A percentile compares a stretch with the other conserved stretches of the same genome.
These are phyloP conservation scores for Polydrusus cervinus DNA, from an alignment of 2,888 invertebrate species.

Conservation along the genomic window DNA sequence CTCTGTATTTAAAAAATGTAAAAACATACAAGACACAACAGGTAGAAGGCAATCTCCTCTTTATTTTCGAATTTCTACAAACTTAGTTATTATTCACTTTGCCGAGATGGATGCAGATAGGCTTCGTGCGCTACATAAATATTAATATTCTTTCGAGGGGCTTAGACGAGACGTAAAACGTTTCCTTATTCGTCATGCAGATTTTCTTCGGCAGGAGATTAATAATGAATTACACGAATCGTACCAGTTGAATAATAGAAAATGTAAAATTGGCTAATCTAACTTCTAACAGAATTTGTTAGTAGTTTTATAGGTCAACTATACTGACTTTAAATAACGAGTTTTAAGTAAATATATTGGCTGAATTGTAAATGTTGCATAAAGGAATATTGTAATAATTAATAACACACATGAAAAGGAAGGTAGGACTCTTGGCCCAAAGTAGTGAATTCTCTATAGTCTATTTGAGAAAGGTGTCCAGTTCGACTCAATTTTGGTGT, in stretches of 20 bases:
- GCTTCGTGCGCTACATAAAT: slow-evolving; percentile 49
- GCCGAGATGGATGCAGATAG: slow-evolving; percentile 47
- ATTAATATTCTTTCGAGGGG: slow-evolving; percentile 51
- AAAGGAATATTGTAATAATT: no score
- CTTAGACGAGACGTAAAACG: slow-evolving; percentile 33
- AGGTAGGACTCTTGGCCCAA: no score
- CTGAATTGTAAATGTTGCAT: neutral
- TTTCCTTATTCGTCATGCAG: slow-evolving; percentile 42
- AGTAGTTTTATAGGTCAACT: slow-evolving; percentile 13
- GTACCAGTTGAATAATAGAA: slow-evolving; percentile 32
- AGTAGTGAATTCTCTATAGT: no score
- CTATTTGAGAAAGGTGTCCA: no score
- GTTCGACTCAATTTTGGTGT: no score
- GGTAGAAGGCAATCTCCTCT: slow-evolving; percentile 22
- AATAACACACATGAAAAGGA: no score
- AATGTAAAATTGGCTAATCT: slow-evolving; percentile 39
- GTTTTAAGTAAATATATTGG: no score
- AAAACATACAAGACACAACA: neutral
- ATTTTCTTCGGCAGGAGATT: slow-evolving; percentile 43
- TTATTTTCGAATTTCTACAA: slow-evolving; percentile 37
- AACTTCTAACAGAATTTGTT: slow-evolving; percentile 24
- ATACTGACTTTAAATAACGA: neutral
- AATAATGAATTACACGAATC: slow-evolving; percentile 43
- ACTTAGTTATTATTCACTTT: slow-evolving; percentile 49
- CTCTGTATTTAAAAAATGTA: neutral